Evolutionary conservation across 2,888 invertebrate genomes (phyloP).

Genomic region (Caenorhabditis becei): DNA sequence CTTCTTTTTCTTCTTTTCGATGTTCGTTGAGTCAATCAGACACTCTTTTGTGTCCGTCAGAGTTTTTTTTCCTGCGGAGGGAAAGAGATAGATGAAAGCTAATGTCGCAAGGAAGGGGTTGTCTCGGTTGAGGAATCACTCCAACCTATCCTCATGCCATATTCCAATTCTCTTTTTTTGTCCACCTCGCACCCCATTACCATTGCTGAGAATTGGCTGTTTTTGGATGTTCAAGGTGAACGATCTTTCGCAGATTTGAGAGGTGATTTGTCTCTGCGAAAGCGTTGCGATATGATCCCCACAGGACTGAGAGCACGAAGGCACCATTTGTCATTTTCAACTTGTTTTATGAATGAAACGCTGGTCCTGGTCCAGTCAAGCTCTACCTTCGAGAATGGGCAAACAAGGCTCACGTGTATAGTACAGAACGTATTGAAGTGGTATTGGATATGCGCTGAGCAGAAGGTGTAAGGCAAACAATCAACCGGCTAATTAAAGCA

Average conservation of each 20-base stretch:
- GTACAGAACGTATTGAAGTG: slow-evolving; percentile 34
- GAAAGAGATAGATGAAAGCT: slow-evolving; percentile 15
- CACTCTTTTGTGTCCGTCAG: slow-evolving; percentile 45
- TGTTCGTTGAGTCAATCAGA: slow-evolving; percentile 59
- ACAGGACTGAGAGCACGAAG: neutral
- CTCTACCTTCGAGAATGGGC: slow-evolving; percentile 28
- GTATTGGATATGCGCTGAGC: slow-evolving; percentile 45
- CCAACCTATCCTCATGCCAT: slow-evolving; percentile 19
- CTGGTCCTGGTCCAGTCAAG: neutral
- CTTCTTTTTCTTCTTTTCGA: slow-evolving; percentile 10
- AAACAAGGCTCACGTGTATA: slow-evolving; percentile 42
- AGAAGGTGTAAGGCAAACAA: slow-evolving; percentile 60
- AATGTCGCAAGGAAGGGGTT: slow-evolving; percentile 9
- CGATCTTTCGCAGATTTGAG: slow-evolving; percentile 3
- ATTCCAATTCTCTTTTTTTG: slow-evolving; percentile 22
- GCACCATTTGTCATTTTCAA: slow-evolving; percentile 28
- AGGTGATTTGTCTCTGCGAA: slow-evolving; percentile 24
- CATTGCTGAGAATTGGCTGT: slow-evolving; percentile 31
- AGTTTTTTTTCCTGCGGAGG: neutral
- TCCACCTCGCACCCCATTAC: slow-evolving; percentile 41
- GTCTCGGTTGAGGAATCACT: slow-evolving; percentile 53
- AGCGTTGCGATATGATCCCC: slow-evolving; percentile 46
- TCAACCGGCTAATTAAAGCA: slow-evolving; percentile 31
- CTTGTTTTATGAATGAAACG: slow-evolving; percentile 46
- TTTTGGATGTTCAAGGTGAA: slow-evolving; percentile 41